Evolutionary conservation across 2,888 invertebrate species (phyloP).

Genomic region (Lottia gigantea): DNA sequence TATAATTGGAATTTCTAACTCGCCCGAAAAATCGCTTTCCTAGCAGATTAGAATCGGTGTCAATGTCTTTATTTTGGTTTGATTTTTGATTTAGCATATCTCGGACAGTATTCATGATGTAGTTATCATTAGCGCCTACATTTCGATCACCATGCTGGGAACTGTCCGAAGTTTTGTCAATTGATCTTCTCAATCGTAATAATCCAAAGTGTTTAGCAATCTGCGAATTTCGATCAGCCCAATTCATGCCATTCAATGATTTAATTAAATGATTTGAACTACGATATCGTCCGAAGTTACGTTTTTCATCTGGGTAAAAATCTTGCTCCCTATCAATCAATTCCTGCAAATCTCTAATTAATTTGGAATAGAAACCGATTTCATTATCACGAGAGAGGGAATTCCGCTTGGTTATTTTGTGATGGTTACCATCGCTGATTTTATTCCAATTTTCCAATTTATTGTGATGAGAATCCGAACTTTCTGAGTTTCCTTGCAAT

Average conservation of each 20-base stretch:
- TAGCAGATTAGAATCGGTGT: not conserved
- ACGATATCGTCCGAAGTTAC: not conserved
- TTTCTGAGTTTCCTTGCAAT: no score
- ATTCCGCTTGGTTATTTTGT: no score
- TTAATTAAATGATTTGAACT: conserved; percentile 1
- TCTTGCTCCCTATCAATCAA: no score
- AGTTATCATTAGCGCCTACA: no score
- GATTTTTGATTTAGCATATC: not conserved
- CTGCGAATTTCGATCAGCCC: not conserved
- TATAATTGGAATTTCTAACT: not conserved
- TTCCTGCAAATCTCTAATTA: no score
- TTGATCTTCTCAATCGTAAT: not conserved
- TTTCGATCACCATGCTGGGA: no score
- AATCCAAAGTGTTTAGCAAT: not conserved
- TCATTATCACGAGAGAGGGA: no score
- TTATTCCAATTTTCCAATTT: no score
- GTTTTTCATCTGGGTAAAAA: not conserved
- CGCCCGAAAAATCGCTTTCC: not conserved
- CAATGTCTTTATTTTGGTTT: not conserved
- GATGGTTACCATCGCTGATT: no score
- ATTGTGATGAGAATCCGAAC: no score
- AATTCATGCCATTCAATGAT: not conserved
- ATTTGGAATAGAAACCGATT: no score
- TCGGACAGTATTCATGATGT: not conserved
- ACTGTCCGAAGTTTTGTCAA: not conserved